Conservation (phyloP, 2,888 invertebrate genomes). For the Halictus ligatus region DNA sequence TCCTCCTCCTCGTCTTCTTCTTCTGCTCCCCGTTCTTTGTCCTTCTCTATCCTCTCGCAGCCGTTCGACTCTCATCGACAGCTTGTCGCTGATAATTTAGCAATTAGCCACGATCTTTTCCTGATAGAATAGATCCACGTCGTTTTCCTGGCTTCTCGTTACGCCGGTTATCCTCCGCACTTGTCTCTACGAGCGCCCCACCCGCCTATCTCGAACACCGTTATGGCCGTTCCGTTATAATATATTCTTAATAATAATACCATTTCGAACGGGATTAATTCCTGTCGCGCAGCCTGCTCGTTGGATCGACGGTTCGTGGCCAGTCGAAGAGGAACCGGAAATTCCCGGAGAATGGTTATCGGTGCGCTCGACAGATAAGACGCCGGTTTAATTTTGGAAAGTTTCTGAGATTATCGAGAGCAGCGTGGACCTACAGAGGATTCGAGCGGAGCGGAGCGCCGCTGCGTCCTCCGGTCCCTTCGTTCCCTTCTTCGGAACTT, state of each 20-base stretch:
- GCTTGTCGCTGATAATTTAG: conserved; percentile 68
- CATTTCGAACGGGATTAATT: not conserved
- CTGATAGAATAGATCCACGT: conserved; percentile 12
- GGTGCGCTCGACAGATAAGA: not conserved
- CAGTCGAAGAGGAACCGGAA: not conserved
- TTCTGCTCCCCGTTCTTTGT: not conserved
- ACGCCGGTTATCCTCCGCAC: conserved; percentile 2
- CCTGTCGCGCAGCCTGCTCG: not conserved
- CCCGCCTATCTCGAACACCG: conserved; percentile 42
- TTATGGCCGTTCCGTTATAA: conserved; percentile 52
- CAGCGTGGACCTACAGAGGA: conserved; percentile 36
- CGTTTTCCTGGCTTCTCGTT: not conserved
- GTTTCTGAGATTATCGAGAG: conserved; percentile 39
- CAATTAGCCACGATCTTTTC: conserved; percentile 59
- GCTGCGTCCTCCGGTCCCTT: conserved; percentile 36
- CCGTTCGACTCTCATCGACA: conserved; percentile 49
- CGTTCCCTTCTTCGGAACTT: conserved; percentile 50
- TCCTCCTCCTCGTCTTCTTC: not conserved
- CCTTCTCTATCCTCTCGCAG: not conserved
- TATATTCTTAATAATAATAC: not conserved
- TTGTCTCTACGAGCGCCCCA: not conserved
- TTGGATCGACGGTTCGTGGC: not conserved
- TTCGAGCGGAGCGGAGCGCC: conserved; percentile 38
- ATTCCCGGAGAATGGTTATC: not conserved
- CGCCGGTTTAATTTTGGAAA: conserved; percentile 33